Evolutionary conservation across 2,113 vertebrate species (phyloP).

Genomic region (Spheniscus mendiculus): DNA sequence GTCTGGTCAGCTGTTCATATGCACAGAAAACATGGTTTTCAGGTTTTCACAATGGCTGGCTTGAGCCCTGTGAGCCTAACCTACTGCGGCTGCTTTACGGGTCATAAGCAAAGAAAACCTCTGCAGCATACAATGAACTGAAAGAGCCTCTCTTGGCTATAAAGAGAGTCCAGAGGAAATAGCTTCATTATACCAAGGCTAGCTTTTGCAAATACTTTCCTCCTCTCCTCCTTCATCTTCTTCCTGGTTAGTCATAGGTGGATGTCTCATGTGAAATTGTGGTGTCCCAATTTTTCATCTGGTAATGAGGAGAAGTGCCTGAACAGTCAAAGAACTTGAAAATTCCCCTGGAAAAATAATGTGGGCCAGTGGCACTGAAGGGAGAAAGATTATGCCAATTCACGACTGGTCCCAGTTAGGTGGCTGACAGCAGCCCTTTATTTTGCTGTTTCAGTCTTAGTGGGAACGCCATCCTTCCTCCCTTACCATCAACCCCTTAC

Average conservation of each 20-base stretch:
- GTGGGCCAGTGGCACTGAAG: neutral
- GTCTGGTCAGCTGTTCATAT: neutral
- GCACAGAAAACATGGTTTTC: too few relatives aligned
- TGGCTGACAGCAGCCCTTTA: neutral
- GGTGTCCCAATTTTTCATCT: neutral
- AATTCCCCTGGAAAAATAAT: neutral
- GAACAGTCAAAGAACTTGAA: neutral
- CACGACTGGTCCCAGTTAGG: neutral
- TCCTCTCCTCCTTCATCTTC: neutral
- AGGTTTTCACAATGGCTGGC: neutral
- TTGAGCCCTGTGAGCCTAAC: neutral
- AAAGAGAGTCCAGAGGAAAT: neutral
- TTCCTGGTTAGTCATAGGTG: neutral
- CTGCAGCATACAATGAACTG: neutral
- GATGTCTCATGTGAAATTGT: neutral
- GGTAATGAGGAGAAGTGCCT: neutral
- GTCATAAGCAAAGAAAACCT: neutral
- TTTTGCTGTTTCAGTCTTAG: neutral
- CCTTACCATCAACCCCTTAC: neutral
- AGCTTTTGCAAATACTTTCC: neutral
- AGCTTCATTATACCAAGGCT: neutral
- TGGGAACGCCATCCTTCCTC: neutral
- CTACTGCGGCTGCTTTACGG: accelerated
- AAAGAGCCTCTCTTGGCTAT: neutral
- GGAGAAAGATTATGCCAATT: neutral